These are phyloP conservation scores for Pangasius mekongensis DNA, from an alignment of 2,797 vertebrate species.

Conservation along the genomic window DNA sequence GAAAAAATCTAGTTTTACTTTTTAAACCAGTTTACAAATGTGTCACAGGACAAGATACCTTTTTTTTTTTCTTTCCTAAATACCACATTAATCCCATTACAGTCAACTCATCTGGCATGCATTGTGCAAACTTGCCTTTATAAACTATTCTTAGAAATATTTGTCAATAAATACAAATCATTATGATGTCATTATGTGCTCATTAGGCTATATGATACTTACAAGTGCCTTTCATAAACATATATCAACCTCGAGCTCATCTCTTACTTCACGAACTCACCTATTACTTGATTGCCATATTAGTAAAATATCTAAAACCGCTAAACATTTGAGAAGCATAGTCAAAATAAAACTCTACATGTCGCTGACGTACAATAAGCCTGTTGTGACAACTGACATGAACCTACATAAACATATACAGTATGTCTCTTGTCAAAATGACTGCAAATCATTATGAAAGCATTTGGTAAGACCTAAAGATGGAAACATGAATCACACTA, in stretches of 20 bases:
- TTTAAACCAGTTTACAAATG: not conserved
- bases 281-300: not conserved
- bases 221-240: not conserved
- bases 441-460: not conserved
- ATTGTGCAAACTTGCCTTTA: not conserved
- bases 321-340: not conserved
- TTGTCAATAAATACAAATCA: not conserved
- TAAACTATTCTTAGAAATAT: not conserved
- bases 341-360: not conserved
- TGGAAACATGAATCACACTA: not conserved
- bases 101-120: not conserved
- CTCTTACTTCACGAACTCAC: not conserved
- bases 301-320: not conserved
- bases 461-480: not conserved
- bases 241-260: not conserved
- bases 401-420: not conserved
- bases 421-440: not conserved
- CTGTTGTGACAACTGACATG: not conserved
- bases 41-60: not conserved
- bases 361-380: not conserved
- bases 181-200: not conserved
- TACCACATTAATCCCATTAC: not conserved
- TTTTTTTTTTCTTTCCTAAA: not conserved
- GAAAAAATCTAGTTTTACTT: not conserved
- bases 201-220: not conserved